phyloP scores from a whole-genome alignment of 2,888 invertebrate genomes.

The Leptinotarsa rubiginosa region DNA sequence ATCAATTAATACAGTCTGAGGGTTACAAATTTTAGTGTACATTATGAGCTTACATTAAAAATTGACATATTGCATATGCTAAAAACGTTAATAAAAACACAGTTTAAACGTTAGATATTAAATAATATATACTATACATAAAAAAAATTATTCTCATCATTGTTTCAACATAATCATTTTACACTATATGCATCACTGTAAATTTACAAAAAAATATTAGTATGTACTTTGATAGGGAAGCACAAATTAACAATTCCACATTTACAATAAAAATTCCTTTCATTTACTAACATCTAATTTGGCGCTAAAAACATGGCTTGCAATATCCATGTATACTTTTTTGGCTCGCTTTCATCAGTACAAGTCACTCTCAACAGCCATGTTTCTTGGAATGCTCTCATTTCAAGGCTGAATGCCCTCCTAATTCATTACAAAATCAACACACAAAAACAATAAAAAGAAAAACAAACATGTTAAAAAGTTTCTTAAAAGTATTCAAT shows the following conservation, averaged over 20 bases:
- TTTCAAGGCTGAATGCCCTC: slow-evolving; percentile 13
- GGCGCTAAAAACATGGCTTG: slow-evolving; percentile 39
- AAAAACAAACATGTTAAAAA: slow-evolving; percentile 24
- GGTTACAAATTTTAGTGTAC: slow-evolving; percentile 53
- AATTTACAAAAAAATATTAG: slow-evolving; percentile 44
- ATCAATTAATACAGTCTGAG: slow-evolving; percentile 57
- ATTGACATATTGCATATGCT: slow-evolving; percentile 49
- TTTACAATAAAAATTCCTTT: slow-evolving; percentile 40
- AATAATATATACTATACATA: slow-evolving; percentile 47
- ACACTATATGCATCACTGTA: slow-evolving; percentile 44
- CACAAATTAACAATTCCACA: slow-evolving; percentile 45
- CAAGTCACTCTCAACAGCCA: slow-evolving; percentile 43
- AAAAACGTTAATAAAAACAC: slow-evolving; percentile 44
- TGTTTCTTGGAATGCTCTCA: slow-evolving; percentile 44
- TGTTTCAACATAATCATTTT: slow-evolving; percentile 41
- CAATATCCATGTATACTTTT: slow-evolving; percentile 27
- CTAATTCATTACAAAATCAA: slow-evolving; percentile 11
- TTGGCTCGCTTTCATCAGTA: slow-evolving; percentile 43
- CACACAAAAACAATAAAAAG: slow-evolving; percentile 18
- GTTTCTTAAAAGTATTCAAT: slow-evolving; percentile 24
- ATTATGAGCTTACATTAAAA: slow-evolving; percentile 49
- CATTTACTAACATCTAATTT: slow-evolving; percentile 44
- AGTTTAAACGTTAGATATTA: slow-evolving; percentile 41
- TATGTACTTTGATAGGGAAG: slow-evolving; percentile 40
- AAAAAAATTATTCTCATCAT: slow-evolving; percentile 39